Evolutionary conservation across 2,113 vertebrate genomes (phyloP), one percentile per base, ranked within the genome.

Genomic region (Guaruba guarouba): DNA sequence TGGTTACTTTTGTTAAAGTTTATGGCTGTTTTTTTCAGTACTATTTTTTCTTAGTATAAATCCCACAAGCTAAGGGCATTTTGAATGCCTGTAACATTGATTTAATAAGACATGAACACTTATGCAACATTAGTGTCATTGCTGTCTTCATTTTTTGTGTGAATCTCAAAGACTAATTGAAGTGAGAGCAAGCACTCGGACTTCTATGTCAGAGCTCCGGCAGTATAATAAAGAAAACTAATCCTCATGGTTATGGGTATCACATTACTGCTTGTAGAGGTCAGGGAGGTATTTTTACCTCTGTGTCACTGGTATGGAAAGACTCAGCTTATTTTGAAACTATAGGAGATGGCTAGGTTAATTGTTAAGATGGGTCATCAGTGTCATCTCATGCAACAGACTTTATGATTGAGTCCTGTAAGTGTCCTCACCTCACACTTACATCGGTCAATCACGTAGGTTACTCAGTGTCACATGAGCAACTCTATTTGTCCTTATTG

Each of bases 261-360:
- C 64, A 39, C 7, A 6, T 93, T 93, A 81, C 90, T 82, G 55
- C 68, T 39, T 19, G 6, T 27, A 41, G 71, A 86, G 75, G 19
- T 69, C 93, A 94, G 29, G 17, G 71, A 90, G 90, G 43, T 94
- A 92, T 90, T 96, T 97, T 95, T 96, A 93, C 35, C n/a, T 81
- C 27, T 1, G 51, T 80, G 76, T 59, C 54, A 62, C 54, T 89
- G 28, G 23, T 31, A 29, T 49, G 28, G 61, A 61, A 88, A 67
- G 70, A 71, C 63, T 88, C 49, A 63, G 19, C 41, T 86, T 92
- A 10, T 63, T 79, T 43, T 86, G 75, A 91, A 95, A 74, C 64
- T 61, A 1, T 16, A 68, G 68, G 51, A 70, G 57, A 31, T 54
- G 52, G 57, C 20, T 59, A 51, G 27, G 46, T 80, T 76, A 61